phyloP scores from a whole-genome alignment of 2,797 vertebrate species.

The Siniperca scherzeri region DNA sequence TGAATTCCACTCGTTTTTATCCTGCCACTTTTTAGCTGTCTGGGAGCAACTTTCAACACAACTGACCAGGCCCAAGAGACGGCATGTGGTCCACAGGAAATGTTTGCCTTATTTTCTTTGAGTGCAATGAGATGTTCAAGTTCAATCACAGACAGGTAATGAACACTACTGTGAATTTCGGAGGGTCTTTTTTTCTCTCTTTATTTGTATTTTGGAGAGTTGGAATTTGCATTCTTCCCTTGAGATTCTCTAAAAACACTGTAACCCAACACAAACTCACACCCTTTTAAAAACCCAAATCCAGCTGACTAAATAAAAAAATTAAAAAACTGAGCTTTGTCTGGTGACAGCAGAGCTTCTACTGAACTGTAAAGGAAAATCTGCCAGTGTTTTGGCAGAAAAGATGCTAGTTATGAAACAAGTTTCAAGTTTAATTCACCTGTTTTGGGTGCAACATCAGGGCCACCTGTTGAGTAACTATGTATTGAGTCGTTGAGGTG shows the following conservation, averaged over 20 bases:
- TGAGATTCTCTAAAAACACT: slow-evolving; percentile 27
- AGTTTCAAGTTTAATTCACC: slow-evolving; percentile 13
- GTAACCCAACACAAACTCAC: slow-evolving; percentile 31
- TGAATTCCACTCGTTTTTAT: slow-evolving; percentile 42
- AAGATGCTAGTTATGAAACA: slow-evolving; percentile 32
- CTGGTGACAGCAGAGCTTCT: slow-evolving; percentile 7
- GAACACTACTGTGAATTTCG: slow-evolving; percentile 28
- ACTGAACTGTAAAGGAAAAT: slow-evolving; percentile 3
- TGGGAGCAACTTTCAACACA: slow-evolving; percentile 38
- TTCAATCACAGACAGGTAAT: slow-evolving; percentile 49
- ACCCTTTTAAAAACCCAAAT: slow-evolving; percentile 15
- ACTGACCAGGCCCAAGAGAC: slow-evolving; percentile 12
- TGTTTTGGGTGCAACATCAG: slow-evolving; percentile 48
- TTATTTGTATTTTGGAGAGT: slow-evolving; percentile 35
- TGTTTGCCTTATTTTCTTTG: slow-evolving; percentile 45
- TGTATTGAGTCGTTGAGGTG: neutral
- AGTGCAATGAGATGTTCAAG: slow-evolving; percentile 48
- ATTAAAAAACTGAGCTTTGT: slow-evolving; percentile 9
- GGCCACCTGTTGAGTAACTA: slow-evolving; percentile 64
- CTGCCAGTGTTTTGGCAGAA: neutral
- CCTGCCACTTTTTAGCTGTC: slow-evolving; percentile 36
- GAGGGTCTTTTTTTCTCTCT: slow-evolving; percentile 18
- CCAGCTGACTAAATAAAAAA: slow-evolving; percentile 11
- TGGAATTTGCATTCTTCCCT: slow-evolving; percentile 23
- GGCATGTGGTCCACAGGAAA: slow-evolving; percentile 29